Conservation (phyloP, 2,888 invertebrate genomes). For the Aplocera efformata region DNA sequence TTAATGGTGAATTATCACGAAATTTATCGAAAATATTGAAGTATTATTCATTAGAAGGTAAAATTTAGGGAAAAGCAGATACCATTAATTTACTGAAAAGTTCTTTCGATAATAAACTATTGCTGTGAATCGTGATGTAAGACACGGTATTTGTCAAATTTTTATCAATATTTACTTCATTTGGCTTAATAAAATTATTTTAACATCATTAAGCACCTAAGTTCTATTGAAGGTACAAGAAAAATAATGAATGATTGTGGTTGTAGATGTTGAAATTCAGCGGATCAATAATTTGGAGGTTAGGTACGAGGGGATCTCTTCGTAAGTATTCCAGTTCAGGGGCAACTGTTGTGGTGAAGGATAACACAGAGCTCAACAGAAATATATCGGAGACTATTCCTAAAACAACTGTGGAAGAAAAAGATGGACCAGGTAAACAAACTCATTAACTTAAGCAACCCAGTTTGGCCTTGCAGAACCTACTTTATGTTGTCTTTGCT, state of each 20-base stretch:
- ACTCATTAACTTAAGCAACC: neutral
- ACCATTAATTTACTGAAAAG: neutral
- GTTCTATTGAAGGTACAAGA: too few relatives aligned
- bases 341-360: conserved; percentile 89
- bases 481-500: too few relatives aligned
- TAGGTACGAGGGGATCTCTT: conserved; percentile 60
- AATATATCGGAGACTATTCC: conserved; percentile 41
- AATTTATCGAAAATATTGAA: conserved; percentile 2
- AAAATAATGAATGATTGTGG: conserved; percentile 10
- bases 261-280: conserved; percentile 76
- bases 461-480: conserved; percentile 1
- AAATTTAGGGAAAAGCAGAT: neutral
- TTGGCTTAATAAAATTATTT: too few relatives aligned
- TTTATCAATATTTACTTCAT: neutral
- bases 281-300: conserved; percentile 73
- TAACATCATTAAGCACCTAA: too few relatives aligned
- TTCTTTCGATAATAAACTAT: neutral
- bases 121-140: conserved; percentile 58
- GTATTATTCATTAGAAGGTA: conserved; percentile 9
- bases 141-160: conserved; percentile 38
- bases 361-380: conserved; percentile 49
- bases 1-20: conserved; percentile 43
- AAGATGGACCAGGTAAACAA: conserved; percentile 44
- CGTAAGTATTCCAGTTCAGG: conserved; percentile 82
- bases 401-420: conserved; percentile 28